phyloP scores from a whole-genome alignment of 2,888 invertebrate genomes.

The Athripsodes cinereus region DNA sequence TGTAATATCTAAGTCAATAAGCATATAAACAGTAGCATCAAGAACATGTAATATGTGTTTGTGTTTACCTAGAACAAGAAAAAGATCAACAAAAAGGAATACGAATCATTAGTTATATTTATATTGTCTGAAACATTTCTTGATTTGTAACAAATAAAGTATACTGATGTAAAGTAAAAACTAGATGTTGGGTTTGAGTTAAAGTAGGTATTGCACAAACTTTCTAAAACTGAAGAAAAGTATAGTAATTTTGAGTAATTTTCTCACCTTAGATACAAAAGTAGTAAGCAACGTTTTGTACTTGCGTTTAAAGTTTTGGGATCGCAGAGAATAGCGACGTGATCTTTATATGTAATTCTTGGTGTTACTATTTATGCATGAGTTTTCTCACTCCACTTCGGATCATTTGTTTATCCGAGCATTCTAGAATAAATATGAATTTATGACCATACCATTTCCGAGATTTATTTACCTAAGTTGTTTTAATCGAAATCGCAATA shows the following conservation, averaged over 20 bases:
- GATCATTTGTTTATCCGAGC: slow-evolving; percentile 3
- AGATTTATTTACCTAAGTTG: neutral
- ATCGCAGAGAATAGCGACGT: slow-evolving; percentile 1
- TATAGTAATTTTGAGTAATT: neutral
- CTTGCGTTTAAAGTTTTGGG: neutral
- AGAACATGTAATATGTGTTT: too few species aligned
- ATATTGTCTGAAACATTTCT: too few species aligned
- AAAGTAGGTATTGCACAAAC: neutral
- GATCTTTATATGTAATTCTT: slow-evolving; percentile 1
- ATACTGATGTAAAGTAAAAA: too few species aligned
- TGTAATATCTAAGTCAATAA: too few species aligned
- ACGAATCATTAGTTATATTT: too few species aligned
- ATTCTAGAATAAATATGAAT: slow-evolving; percentile 3
- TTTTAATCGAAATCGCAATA: neutral
- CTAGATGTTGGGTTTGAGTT: neutral
- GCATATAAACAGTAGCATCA: too few species aligned
- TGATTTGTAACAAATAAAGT: too few species aligned
- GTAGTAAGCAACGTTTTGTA: neutral
- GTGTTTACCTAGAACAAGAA: too few species aligned
- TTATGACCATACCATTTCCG: neutral
- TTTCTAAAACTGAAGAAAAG: neutral
- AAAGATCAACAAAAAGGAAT: too few species aligned
- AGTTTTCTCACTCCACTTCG: neutral
- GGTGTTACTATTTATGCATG: slow-evolving; percentile 3
- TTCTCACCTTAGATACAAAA: neutral